Evolutionary conservation across 2,113 vertebrate genomes (phyloP), one percentile per base, ranked within the genome.

Genomic region (Malurus elegans): DNA sequence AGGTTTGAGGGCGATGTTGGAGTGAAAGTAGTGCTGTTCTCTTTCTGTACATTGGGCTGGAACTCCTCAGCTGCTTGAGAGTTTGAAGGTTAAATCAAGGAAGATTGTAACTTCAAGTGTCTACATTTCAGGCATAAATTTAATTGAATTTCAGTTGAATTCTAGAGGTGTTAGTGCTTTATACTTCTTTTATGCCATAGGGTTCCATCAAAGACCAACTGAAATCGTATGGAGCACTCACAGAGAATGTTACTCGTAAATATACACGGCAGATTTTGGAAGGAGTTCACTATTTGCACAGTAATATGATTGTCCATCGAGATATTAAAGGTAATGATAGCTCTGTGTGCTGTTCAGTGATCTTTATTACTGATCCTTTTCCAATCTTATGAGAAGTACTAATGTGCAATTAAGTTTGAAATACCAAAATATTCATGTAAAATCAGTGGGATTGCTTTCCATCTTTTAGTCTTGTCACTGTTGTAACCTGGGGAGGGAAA

Each of bases 301-400:
- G 99, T 97, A 99, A 99, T 96, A 99, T 99, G 99, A 99, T 99
- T 92, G 99, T 99, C 88, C 99, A 99, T 97, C 98, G 99, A 97
- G 99, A 99, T 98, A 99, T 99, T 95, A 99, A 99, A 99, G 99
- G 99, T 99, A 96, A 66, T 14, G n/a, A 45, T 25, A 69, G 23
- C 40, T 57, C 47, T 62, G 24, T 67, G 48, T 40, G 42, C 40
- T 12, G 18, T 65, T 83, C 28, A 75, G 11, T 69, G 53, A 70
- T 74, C 18, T 82, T 38, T n/a, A 31, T 42, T 71, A 36, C 38
- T 67, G 20, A 71, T 79, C 62, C 53, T 82, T 67, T 74, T 53
- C 25, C 24, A 19, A 4, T 53, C 65, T 70, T 73, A 14, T 2
- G 29, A 58, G 38, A 82, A 82, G 40, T 0, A 0, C 45, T 80